These are phyloP conservation scores for Spongilla lacustris DNA, from an alignment of 37 sponge, comb jelly and placozoan genomes.

Conservation along the genomic window DNA sequence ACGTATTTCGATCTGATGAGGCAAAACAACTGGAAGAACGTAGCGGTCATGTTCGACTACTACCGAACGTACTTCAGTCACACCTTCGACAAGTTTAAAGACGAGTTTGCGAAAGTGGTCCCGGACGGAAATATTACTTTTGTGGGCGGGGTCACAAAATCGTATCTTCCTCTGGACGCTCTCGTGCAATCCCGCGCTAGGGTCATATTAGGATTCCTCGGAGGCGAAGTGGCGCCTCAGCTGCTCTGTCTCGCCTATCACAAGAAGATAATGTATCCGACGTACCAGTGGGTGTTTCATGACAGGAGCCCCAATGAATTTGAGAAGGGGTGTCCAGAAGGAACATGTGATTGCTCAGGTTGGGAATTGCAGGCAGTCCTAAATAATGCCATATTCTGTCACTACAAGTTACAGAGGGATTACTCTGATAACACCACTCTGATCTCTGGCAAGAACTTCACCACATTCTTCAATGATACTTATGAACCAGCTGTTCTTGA, in stretches of 20 bases:
- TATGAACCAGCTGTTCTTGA: neutral
- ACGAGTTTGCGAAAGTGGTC: neutral
- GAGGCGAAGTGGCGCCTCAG: neutral
- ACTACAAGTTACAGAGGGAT: slow-evolving; percentile 6
- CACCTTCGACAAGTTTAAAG: neutral
- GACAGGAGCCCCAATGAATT: slow-evolving; percentile 14
- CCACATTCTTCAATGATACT: neutral
- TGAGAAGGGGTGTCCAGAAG: neutral
- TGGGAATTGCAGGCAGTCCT: slow-evolving; percentile 12
- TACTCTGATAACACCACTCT: neutral
- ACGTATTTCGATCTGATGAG: neutral
- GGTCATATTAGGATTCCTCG: slow-evolving; percentile 16
- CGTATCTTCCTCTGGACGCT: slow-evolving; percentile 9
- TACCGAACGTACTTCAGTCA: neutral
- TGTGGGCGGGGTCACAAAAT: neutral
- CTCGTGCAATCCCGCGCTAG: neutral
- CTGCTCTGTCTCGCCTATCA: slow-evolving; percentile 38
- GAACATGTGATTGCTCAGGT: neutral
- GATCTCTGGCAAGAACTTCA: neutral
- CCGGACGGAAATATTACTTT: slow-evolving; percentile 1
- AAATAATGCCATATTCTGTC: slow-evolving; percentile 16
- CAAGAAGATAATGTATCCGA: slow-evolving; percentile 17
- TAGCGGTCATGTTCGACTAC: neutral
- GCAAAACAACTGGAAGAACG: neutral
- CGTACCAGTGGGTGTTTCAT: slow-evolving; percentile 43